phyloP scores from a whole-genome alignment of 2,888 invertebrate species.

The Microchrysa polita region DNA sequence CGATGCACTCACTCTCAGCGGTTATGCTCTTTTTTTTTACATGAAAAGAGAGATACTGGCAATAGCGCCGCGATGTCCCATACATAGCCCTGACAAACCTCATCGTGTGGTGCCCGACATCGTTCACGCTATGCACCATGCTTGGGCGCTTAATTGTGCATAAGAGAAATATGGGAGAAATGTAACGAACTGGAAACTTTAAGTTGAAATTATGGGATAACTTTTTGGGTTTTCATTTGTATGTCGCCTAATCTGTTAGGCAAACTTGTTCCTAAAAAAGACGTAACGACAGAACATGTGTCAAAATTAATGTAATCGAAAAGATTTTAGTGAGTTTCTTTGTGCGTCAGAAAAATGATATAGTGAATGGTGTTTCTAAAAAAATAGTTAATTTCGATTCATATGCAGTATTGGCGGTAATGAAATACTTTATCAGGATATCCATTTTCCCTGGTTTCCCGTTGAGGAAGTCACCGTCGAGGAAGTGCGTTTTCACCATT shows the following conservation, averaged over 20 bases:
- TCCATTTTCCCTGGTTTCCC: no score
- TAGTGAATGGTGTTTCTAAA: no score
- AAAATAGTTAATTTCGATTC: no score
- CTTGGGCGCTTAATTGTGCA: constrained; percentile 42
- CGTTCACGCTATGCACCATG: constrained; percentile 24
- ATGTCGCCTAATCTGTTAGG: constrained; percentile 32
- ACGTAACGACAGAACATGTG: not conserved
- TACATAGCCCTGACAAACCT: not conserved
- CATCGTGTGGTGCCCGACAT: not conserved
- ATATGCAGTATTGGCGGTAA: no score
- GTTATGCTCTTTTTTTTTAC: not conserved
- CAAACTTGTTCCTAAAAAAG: not conserved
- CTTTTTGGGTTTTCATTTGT: constrained; percentile 44
- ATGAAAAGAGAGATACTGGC: not conserved
- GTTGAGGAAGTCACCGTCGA: no score
- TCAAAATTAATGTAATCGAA: not conserved
- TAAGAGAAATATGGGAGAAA: constrained; percentile 44
- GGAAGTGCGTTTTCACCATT: no score
- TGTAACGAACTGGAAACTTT: constrained; percentile 44
- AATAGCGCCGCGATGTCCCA: not conserved
- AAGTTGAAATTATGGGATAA: constrained; percentile 44
- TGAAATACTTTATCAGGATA: no score
- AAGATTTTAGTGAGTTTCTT: no score
- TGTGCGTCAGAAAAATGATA: no score
- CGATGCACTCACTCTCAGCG: no score